These are phyloP conservation scores for Frieseomelitta varia DNA, from an alignment of 1,140 invertebrate species.

Conservation along the genomic window DNA sequence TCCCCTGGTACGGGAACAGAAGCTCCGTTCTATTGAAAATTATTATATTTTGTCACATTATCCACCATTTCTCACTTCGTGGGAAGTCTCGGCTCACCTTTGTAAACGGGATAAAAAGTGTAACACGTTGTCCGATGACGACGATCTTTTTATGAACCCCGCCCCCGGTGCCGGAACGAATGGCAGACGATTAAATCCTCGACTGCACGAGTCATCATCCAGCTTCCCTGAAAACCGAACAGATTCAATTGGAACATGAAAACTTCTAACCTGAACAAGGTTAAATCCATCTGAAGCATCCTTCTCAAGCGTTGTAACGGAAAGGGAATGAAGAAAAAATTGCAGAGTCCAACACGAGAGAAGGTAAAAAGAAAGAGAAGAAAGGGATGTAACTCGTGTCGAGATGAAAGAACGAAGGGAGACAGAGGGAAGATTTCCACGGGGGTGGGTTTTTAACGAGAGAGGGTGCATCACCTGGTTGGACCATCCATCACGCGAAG, in stretches of 20 bases:
- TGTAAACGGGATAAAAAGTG: background rate
- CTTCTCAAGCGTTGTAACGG: too few relatives aligned
- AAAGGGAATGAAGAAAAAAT: background rate
- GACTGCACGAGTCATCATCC: slow-evolving; percentile 55
- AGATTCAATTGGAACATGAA: slow-evolving; percentile 18
- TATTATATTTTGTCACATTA: too few relatives aligned
- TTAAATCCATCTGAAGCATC: background rate
- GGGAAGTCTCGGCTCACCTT: background rate
- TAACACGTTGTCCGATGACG: slow-evolving; percentile 39
- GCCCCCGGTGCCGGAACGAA: slow-evolving; percentile 51
- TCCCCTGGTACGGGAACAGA: too few relatives aligned
- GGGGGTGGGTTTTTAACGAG: slow-evolving; percentile 47
- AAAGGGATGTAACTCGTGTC: background rate
- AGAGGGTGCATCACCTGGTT: slow-evolving; percentile 65
- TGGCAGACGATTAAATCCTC: slow-evolving; percentile 55
- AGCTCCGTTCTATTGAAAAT: too few relatives aligned
- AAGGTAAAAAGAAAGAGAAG: background rate
- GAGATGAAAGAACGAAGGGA: background rate
- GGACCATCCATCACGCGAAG: slow-evolving; percentile 58
- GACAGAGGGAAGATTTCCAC: slow-evolving; percentile 10
- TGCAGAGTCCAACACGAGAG: background rate
- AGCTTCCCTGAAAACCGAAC: background rate
- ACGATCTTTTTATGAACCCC: slow-evolving; percentile 57
- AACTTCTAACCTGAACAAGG: background rate
- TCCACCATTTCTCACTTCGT: too few relatives aligned